phyloP scores from a whole-genome alignment of 2,888 invertebrate species.

The Pterobdella sp. region DNA sequence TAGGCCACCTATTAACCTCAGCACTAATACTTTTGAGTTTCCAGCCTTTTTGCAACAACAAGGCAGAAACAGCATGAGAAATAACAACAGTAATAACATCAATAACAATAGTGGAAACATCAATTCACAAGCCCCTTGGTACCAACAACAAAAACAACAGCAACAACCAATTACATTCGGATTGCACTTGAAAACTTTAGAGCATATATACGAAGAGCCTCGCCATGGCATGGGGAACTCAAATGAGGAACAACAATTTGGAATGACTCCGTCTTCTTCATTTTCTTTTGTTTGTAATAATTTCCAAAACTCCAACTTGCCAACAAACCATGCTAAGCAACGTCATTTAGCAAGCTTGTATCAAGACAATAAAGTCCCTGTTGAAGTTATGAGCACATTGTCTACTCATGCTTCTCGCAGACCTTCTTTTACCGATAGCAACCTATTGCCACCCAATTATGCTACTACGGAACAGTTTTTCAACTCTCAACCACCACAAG shows the following conservation, averaged over 20 bases:
- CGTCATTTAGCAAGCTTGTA: background rate
- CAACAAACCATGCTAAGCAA: background rate
- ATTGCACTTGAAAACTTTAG: background rate
- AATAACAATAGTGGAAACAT: too few relatives aligned
- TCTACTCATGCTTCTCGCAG: background rate
- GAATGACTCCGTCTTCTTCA: constrained; percentile 20
- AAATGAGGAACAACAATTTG: background rate
- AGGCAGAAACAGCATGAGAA: background rate
- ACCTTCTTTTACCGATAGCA: background rate
- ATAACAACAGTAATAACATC: background rate
- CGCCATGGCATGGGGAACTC: background rate
- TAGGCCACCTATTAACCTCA: background rate
- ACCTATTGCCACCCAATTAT: background rate
- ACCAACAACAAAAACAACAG: constrained; percentile 10
- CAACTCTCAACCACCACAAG: background rate
- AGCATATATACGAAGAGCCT: constrained; percentile 25
- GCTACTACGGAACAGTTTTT: background rate
- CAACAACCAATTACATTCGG: background rate
- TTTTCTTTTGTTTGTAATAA: constrained; percentile 15
- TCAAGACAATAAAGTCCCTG: background rate
- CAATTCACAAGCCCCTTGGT: background rate
- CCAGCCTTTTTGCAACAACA: constrained; percentile 11
- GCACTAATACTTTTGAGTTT: constrained; percentile 6
- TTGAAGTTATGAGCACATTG: constrained; percentile 9
- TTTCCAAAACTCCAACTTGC: background rate